Base-by-base conservation (phyloP, 2,113 vertebrate species). In the Lichenostomus cassidix region DNA sequence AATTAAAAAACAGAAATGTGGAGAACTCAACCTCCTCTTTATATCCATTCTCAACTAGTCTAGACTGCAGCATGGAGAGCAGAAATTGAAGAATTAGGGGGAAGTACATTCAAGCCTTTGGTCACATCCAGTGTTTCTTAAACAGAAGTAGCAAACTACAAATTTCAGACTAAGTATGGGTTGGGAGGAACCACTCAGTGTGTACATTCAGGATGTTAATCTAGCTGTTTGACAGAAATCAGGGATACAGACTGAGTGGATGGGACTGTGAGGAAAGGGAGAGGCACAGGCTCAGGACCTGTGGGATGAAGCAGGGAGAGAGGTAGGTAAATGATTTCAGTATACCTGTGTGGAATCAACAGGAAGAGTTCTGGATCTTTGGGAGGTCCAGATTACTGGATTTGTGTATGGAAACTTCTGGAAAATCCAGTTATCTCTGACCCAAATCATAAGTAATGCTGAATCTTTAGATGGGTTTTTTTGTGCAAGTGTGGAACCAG, bases 241-340 rank as follows among this genome's bases (percentile, higher is more conserved):
- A 11, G 25, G 15, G 41, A 19, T n/a, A 22, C 0, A 1, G 11
- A 7, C n/a, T 53, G 64, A 49, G 37, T 1, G 0, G 29, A 20
- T 58, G 41, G 16, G 15, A 41, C 16, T 35, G 21, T 22, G 29
- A 87, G 5, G 15, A 77, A 58, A 81, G 41, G 31, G 49, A 80
- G 13, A 52, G 7, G 11, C 10, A 46, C 44, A 46, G 44, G 44
- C 23, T 47, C 23, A 64, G 37, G 31, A 63, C 9, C 4, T 39
- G 17, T 23, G 50, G 59, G 55, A 62, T 23, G 2, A 94, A 21
- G 60, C 64, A 65, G 7, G 55, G 21, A 21, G 9, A 42, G 6
- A 31, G 12, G 63, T 25, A 39, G 9, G 23, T 5, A 89, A 53
- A 19, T 20, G 1, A 3, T 52, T 12, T 12, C 9, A 53, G 13